Evolutionary conservation across 2,113 vertebrate genomes (phyloP).

Genomic region (Passer montanus): DNA sequence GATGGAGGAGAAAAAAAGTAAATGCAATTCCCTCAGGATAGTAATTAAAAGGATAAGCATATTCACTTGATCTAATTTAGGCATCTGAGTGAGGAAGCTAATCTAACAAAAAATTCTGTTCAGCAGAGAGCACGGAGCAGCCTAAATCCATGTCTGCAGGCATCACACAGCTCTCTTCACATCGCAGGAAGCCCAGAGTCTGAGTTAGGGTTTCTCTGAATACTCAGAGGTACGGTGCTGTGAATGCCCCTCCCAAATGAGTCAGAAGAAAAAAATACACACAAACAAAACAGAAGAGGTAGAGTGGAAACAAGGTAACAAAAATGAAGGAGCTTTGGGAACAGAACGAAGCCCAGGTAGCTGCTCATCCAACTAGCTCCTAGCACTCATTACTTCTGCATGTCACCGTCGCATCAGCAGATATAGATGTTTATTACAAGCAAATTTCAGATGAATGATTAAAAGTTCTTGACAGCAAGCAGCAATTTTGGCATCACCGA

Average conservation of each 20-base stretch:
- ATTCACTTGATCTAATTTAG: constrained; percentile 11
- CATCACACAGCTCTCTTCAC: not conserved
- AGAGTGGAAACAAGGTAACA: not conserved
- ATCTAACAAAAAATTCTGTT: not conserved
- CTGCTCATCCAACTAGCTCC: not conserved
- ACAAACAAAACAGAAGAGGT: not conserved
- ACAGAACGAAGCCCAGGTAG: not conserved
- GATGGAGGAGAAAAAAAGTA: not conserved
- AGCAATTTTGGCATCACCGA: too few relatives aligned
- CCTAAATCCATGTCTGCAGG: not conserved
- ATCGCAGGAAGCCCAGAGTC: accelerated
- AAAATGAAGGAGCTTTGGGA: not conserved
- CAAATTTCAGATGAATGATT: not conserved
- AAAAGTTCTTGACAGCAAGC: not conserved
- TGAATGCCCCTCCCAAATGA: not conserved
- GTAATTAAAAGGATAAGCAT: not conserved
- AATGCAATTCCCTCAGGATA: not conserved
- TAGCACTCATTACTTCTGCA: not conserved
- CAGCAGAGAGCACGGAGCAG: not conserved
- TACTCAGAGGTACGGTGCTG: not conserved
- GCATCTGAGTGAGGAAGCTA: not conserved
- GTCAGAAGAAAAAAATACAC: not conserved
- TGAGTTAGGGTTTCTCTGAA: not conserved
- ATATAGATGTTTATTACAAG: not conserved
- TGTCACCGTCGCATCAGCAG: accelerated